These are phyloP conservation scores for Isoperla grammatica DNA, from an alignment of 2,888 invertebrate genomes.

Conservation along the genomic window DNA sequence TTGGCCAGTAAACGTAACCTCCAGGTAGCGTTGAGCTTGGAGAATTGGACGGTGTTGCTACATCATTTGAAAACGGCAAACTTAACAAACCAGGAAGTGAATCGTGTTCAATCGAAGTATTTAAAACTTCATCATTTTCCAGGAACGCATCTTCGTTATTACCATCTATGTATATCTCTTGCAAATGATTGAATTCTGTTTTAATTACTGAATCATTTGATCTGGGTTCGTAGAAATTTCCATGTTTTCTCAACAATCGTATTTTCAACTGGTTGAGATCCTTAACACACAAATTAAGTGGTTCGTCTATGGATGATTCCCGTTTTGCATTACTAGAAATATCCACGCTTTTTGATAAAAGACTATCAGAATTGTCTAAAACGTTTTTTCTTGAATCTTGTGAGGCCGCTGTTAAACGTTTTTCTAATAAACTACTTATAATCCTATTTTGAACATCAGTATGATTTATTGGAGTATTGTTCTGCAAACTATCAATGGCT, in stretches of 20 bases:
- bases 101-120: not conserved
- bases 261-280: conserved; percentile 48
- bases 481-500: conserved; percentile 23
- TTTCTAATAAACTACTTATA: conserved; percentile 63
- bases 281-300: conserved; percentile 28
- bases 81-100: not conserved
- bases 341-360: conserved; percentile 1
- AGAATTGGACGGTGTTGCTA: not conserved
- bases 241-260: conserved; percentile 56
- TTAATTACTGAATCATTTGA: conserved; percentile 37
- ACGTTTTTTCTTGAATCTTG: conserved; percentile 50
- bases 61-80: not conserved
- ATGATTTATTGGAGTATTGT: conserved; percentile 43
- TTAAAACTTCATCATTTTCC: not conserved
- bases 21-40: conserved; percentile 18
- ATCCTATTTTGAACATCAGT: conserved; percentile 62
- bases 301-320: conserved; percentile 20
- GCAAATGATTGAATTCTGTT: too few species aligned
- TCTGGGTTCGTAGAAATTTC: conserved; percentile 55
- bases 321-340: not conserved
- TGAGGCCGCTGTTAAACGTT: conserved; percentile 51
- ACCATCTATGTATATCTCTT: too few species aligned
- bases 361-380: not conserved
- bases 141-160: not conserved
- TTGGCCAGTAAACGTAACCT: conserved; percentile 63